These are phyloP conservation scores for Pipistrellus kuhlii DNA, from an alignment of 2,797 vertebrate genomes.

Conservation along the genomic window DNA sequence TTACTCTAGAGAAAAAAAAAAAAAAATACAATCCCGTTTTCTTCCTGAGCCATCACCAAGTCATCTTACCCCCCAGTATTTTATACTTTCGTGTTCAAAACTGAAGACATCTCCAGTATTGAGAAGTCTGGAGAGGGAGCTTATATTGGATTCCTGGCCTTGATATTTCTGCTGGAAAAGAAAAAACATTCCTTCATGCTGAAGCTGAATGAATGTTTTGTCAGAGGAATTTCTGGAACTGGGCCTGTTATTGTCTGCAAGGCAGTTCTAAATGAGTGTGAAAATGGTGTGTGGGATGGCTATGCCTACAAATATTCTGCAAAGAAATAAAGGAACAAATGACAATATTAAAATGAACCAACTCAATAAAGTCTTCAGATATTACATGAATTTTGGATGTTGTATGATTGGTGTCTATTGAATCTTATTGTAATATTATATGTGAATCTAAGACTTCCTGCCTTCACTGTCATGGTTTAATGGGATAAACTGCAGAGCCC, in stretches of 20 bases:
- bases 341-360: background rate
- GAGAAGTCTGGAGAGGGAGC: conserved; percentile 18
- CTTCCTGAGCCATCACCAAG: background rate
- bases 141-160: background rate
- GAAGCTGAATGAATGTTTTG: background rate
- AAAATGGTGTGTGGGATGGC: background rate
- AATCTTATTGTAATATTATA: background rate
- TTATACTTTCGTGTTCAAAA: background rate
- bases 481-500: background rate
- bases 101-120: background rate
- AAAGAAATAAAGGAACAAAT: conserved; percentile 38
- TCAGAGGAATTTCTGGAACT: conserved; percentile 22
- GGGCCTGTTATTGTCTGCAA: background rate
- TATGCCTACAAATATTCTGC: background rate
- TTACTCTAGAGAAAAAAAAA: conserved; percentile 2
- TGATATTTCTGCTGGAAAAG: conserved; percentile 26
- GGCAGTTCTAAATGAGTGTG: background rate
- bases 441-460: background rate
- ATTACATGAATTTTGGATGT: background rate
- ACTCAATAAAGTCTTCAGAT: background rate
- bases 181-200: background rate
- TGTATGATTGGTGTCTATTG: background rate
- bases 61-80: background rate
- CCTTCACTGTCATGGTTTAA: background rate
- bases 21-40: background rate